Base-by-base conservation (phyloP, 2,113 vertebrate species). In the Pongo abelii region DNA sequence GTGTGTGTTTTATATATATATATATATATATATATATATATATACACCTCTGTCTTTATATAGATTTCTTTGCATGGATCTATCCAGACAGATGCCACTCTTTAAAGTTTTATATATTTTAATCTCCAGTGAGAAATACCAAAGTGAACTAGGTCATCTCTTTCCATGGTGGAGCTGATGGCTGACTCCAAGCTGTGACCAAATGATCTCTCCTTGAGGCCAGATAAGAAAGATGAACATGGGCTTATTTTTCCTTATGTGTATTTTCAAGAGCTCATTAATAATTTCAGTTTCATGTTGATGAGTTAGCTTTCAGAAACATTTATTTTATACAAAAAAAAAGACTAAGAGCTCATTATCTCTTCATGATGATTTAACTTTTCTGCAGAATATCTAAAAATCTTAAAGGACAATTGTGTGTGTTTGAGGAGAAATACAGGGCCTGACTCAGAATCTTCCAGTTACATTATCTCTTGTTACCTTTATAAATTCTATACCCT, bases 61-160 rank as follows among this genome's bases (percentile, higher is more conserved):
- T 0, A 43, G 35, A 81, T 90, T 81, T 97, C 77, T 91, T 84
- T 77, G 81, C 16, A 35, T 61, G 78, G 8, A 48, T 91, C 67
- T 88, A 52, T 70, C 35, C 64, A 88, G 78, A 91, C 17, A 93
- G 77, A 64, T n/a, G 91, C 9, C 16, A 57, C 30, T 40, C 67
- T 79, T 97, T 93, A 91, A 84, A 91, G 57, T 96, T 96, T 95
- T 92, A 89, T 78, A 59, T 85, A 93, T 95, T 91, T 96, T 97
- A n/a, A 95, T 93, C 88, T 85, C 40, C 25, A 78, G 70, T 67
- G 80, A 97, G 69, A 94, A 96, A 88, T 38, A 84, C 52, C 2
- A 35, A 78, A 97, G 72, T 94, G 81, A 97, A 97, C 94, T 97
- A 96, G 96, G 96, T 97, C 97, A 97, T 94, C 97, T 97, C 96